Conservation (phyloP, 2,888 invertebrate species). For the Drosophila koepferae region DNA sequence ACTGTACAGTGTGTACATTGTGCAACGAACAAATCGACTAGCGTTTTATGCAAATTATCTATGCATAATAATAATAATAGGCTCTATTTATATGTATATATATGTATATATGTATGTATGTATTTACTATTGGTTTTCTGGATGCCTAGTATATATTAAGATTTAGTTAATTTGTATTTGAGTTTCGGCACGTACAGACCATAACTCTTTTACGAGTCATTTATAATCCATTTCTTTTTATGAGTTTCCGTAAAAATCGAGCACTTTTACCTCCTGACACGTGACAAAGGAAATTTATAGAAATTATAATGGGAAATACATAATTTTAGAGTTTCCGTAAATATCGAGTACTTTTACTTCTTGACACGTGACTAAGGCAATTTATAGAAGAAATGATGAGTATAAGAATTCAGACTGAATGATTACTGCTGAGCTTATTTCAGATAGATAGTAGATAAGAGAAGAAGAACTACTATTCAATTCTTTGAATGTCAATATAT, state of each 20-base stretch:
- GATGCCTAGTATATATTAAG: background rate
- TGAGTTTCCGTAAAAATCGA: background rate
- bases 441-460: background rate
- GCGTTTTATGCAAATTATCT: background rate
- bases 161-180: background rate
- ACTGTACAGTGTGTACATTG: slow-evolving; percentile 27
- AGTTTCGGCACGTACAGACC: background rate
- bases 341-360: background rate
- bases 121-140: background rate
- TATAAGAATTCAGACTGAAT: background rate
- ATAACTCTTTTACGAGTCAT: background rate
- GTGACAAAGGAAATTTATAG: slow-evolving; percentile 3
- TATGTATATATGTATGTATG: background rate
- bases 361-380: background rate
- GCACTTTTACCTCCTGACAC: background rate
- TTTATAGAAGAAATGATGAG: background rate
- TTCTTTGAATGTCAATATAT: background rate
- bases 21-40: slow-evolving; percentile 17
- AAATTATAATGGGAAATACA: background rate
- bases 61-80: background rate
- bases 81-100: background rate
- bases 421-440: background rate
- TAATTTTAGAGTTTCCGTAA: background rate
- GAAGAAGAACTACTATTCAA: background rate
- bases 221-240: background rate